These are phyloP conservation scores for Cinclus mexicanus DNA, from an alignment of 2,113 vertebrate genomes.

Conservation along the genomic window DNA sequence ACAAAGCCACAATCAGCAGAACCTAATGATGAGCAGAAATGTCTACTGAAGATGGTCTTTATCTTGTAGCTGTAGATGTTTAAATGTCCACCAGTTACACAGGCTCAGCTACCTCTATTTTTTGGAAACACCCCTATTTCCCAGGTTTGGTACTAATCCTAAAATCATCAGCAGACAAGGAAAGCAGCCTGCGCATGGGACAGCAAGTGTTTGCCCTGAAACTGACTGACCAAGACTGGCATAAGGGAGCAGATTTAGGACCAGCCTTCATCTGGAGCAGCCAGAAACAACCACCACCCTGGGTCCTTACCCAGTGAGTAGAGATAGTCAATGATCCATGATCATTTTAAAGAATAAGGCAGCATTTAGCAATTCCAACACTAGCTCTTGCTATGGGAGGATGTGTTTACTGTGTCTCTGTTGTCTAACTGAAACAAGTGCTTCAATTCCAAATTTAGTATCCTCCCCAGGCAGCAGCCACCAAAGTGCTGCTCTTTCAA, in stretches of 20 bases:
- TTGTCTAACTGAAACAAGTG: background rate
- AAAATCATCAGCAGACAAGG: background rate
- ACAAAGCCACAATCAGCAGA: background rate
- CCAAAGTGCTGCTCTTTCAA: background rate
- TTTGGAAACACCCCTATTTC: background rate
- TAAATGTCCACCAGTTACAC: background rate
- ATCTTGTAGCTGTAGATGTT: background rate
- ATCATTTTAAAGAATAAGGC: background rate
- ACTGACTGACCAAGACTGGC: background rate
- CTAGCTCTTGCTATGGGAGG: background rate
- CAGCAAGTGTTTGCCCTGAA: background rate
- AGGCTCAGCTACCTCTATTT: background rate
- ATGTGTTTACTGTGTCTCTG: background rate
- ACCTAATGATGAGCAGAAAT: background rate
- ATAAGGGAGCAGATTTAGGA: background rate
- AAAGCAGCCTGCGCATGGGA: background rate
- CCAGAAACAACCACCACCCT: background rate
- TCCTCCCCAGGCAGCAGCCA: background rate
- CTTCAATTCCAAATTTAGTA: background rate
- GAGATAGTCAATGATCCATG: rapidly evolving
- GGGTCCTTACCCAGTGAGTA: background rate
- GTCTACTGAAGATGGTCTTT: background rate
- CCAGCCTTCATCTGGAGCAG: background rate
- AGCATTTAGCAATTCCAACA: background rate
- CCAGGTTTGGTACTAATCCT: background rate